Evolutionary conservation across 2,888 invertebrate genomes (phyloP).

Genomic region (Cryptocephalus primarius): DNA sequence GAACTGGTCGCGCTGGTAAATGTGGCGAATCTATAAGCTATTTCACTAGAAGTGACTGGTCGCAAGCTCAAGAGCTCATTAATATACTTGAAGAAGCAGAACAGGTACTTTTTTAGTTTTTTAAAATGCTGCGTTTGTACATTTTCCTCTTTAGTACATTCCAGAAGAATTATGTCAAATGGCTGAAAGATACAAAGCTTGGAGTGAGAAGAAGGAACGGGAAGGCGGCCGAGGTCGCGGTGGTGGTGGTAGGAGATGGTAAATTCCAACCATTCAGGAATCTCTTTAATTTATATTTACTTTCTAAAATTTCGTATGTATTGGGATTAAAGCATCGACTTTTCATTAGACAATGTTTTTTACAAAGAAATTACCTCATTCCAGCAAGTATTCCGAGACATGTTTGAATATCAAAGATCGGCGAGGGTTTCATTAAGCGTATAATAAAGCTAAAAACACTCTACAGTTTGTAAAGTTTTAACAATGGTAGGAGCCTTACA

Average conservation of each 20-base stretch:
- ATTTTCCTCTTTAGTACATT: slow-evolving; percentile 45
- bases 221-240: slow-evolving; percentile 29
- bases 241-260: slow-evolving; percentile 16
- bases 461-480: too few relatives aligned
- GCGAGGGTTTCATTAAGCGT: too few relatives aligned
- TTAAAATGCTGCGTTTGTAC: not conserved
- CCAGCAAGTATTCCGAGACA: too few relatives aligned
- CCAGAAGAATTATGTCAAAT: slow-evolving; percentile 65
- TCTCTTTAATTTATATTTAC: not conserved
- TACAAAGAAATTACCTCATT: too few relatives aligned
- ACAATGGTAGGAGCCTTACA: too few relatives aligned
- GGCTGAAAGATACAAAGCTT: slow-evolving; percentile 61
- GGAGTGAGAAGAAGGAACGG: slow-evolving; percentile 46
- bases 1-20: slow-evolving; percentile 87
- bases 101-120: slow-evolving; percentile 38
- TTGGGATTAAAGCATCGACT: not conserved
- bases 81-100: slow-evolving; percentile 77
- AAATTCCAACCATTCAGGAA: slow-evolving; percentile 7
- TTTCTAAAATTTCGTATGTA: not conserved
- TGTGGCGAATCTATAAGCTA: slow-evolving; percentile 75
- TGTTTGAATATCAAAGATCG: too few relatives aligned
- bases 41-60: slow-evolving; percentile 73
- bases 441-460: too few relatives aligned
- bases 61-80: slow-evolving; percentile 69
- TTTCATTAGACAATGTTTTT: too few relatives aligned